phyloP scores from a whole-genome alignment of 2,888 invertebrate genomes.

The Drosophila diplacantha region DNA sequence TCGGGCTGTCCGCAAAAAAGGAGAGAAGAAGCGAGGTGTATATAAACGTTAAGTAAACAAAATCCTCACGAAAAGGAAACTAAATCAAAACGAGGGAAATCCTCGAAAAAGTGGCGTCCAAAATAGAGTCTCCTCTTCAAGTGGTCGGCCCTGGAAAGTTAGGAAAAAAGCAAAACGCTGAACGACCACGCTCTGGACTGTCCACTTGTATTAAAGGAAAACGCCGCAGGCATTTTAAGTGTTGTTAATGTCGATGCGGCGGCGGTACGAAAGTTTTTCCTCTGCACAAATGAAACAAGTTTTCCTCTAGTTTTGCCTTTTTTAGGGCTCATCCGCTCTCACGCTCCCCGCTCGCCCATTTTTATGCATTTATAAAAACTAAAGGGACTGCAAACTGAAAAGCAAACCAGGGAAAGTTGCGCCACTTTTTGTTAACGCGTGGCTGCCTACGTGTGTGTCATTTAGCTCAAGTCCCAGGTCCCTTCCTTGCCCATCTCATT shows the following conservation, averaged over 20 bases:
- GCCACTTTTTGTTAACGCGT: slow-evolving; percentile 53
- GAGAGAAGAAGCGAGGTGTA: slow-evolving; percentile 5
- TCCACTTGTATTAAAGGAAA: slow-evolving; percentile 67
- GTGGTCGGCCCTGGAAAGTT: slow-evolving; percentile 52
- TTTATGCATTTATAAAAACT: slow-evolving; percentile 63
- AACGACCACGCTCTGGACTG: slow-evolving; percentile 49
- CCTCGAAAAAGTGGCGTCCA: slow-evolving; percentile 52
- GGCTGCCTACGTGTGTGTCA: slow-evolving; percentile 49
- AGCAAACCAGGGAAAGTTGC: slow-evolving; percentile 54
- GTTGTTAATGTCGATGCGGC: slow-evolving; percentile 68
- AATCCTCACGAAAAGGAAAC: slow-evolving; percentile 47
- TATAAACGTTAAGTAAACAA: slow-evolving; percentile 27
- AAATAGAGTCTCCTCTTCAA: slow-evolving; percentile 42
- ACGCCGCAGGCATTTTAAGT: slow-evolving; percentile 71
- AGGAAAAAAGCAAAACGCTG: slow-evolving; percentile 16
- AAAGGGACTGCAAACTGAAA: slow-evolving; percentile 42
- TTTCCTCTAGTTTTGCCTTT: slow-evolving; percentile 40
- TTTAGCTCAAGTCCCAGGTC: slow-evolving; percentile 32
- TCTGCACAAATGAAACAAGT: slow-evolving; percentile 68
- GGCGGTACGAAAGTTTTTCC: slow-evolving; percentile 55
- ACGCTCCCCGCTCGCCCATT: slow-evolving; percentile 26
- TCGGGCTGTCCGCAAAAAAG: slow-evolving; percentile 20
- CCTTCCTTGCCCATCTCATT: slow-evolving; percentile 25
- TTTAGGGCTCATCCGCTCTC: slow-evolving; percentile 52
- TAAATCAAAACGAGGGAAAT: slow-evolving; percentile 62